Evolutionary conservation across 2,113 vertebrate species (phyloP), one percentile per base, ranked within the genome.

Genomic region (Gambusia affinis): DNA sequence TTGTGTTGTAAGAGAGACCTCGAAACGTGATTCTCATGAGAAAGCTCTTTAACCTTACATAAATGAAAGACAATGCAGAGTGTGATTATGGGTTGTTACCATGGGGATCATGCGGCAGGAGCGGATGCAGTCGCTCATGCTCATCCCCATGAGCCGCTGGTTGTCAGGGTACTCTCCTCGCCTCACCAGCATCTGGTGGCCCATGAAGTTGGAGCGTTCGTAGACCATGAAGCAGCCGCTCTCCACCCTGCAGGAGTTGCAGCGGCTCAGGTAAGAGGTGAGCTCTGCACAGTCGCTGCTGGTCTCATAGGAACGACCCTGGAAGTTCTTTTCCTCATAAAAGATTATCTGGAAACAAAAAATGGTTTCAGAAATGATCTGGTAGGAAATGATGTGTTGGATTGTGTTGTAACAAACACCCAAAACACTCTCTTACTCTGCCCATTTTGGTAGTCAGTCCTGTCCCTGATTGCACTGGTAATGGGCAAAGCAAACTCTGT

Each of bases 301-400:
- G 64, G 85, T 89, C 80, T 94, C 92, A 67, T 89, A 92, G 78
- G 84, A 90, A n/a, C 88, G 88, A 68, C 92, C 90, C 83, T 90
- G 87, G 78, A 93, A 92, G 88, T 92, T 92, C 33, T 76, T 85
- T 24, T 93, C 93, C 88, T 94, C 91, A 12, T 89, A 94, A 84
- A 93, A 94, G 60, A 87, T 90, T 62, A 92, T 90, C 91, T 93
- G 70, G 39, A 78, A 5, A 35, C 35, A 57, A 3, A 57, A 22
- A 24, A 37, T 37, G 35, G 24, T 17, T 44, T 35, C 10, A 4
- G 12, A 19, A 24, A 6, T 39, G 11, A 22, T 39, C 3, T 57
- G 24, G 5, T 57, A 57, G 51, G 24, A 57, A n/a, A n/a, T n/a
- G 0, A 57, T 11, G 8, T 57, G 51, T 24, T 27, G 27, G 27